Evolutionary conservation across 1,140 invertebrate genomes (phyloP), one percentile per base, ranked within the genome.

Genomic region (Cyphomyrmex costatus): DNA sequence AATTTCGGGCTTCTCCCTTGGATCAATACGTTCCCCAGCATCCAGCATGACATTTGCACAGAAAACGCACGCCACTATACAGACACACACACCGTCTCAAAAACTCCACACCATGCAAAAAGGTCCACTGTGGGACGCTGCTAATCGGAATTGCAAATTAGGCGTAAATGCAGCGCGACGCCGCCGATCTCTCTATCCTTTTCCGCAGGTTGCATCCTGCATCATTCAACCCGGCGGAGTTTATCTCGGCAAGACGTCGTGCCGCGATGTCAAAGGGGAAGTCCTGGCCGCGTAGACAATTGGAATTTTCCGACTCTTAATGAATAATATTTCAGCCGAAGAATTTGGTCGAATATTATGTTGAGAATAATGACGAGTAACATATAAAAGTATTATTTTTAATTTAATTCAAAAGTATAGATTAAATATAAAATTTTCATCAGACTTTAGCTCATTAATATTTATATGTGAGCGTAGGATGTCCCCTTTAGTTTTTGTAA

Each of bases 131-230:
- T 71, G 21, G 51, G 68, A 82, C 60, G 77, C 30, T 53, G 36
- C 68, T 82, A 82, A 82, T 83, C 68, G 79, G 68, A 83, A 83
- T 83, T 83, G 68, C 79, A 83, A 73, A 83, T 83, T 68, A 83
- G 42, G 56, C 66, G 42, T 83, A 82, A 82, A 82, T 56, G 68
- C 79, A 73, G 53, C 68, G 53, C 51, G 53, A 83, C 79, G 68
- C 53, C 68, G 53, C 66, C 51, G 66, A 60, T 73, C 14, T 68
- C 71, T 82, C 24, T 36, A 21, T 7, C 79, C 51, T 33, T 46
- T n/a, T 46, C n/a, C n/a, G n/a, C 21, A 21, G 19, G 74, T n/a
- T 70, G 68, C 24, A 46, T 61, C 36, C 49, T 61, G 68, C 53
- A 74, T 74, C 68, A 49, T 73, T 16, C 33, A 49, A 58, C 6